These are phyloP conservation scores for Hyposoter dolosus DNA, from an alignment of 2,888 invertebrate genomes.

Conservation along the genomic window DNA sequence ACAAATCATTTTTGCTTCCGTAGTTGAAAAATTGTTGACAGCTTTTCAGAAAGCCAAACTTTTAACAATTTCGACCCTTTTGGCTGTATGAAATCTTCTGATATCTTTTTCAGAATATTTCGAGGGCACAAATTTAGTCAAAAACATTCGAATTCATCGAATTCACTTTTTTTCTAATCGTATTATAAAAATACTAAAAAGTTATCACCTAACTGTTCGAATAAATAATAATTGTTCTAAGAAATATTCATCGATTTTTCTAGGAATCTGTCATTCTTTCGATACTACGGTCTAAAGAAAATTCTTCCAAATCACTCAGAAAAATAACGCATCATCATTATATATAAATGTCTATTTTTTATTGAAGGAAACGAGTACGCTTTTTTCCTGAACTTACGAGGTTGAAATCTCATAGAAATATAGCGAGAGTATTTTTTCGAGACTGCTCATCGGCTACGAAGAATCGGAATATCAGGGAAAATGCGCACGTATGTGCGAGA, in stretches of 20 bases:
- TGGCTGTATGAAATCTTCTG: not conserved
- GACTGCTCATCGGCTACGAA: too few relatives aligned
- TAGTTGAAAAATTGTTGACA: not conserved
- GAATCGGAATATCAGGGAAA: not conserved
- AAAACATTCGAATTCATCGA: not conserved
- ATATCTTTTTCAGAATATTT: not conserved
- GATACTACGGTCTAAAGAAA: not conserved
- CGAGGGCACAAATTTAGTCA: not conserved
- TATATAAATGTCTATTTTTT: too few relatives aligned
- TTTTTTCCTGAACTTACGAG: too few relatives aligned
- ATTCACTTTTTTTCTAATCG: not conserved
- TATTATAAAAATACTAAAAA: not conserved
- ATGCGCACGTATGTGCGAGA: conserved; percentile 15
- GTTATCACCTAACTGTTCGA: not conserved
- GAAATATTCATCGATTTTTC: not conserved
- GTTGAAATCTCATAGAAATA: too few relatives aligned
- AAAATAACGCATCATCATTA: not conserved
- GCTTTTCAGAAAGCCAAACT: not conserved
- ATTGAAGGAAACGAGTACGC: too few relatives aligned
- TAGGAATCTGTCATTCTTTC: not conserved
- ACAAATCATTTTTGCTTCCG: conserved; percentile 2
- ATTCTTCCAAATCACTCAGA: not conserved
- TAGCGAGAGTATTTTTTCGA: too few relatives aligned
- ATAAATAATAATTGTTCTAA: not conserved
- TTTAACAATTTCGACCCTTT: too few relatives aligned